These are phyloP conservation scores for Quiscalus mexicanus DNA, from an alignment of 2,113 vertebrate species.

Conservation along the genomic window DNA sequence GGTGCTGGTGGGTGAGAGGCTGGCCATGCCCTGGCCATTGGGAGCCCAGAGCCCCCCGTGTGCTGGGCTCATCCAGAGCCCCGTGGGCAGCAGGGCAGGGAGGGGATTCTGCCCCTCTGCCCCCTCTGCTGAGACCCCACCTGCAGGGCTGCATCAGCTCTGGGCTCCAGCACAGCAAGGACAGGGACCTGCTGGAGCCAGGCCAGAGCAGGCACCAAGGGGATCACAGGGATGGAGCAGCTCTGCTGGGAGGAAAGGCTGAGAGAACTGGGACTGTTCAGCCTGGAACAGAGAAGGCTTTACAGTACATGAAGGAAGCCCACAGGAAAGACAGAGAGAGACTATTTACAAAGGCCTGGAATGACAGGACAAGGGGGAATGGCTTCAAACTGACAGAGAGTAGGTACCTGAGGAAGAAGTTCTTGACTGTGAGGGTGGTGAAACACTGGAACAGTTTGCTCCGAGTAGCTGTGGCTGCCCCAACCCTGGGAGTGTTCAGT, in stretches of 20 bases:
- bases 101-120: background rate
- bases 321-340: fast-evolving
- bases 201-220: background rate
- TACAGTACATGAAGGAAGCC: fast-evolving
- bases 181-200: background rate
- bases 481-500: background rate
- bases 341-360: background rate
- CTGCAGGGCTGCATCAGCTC: background rate
- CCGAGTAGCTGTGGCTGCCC: background rate
- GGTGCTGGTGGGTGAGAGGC: background rate
- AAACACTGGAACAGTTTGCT: background rate
- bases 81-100: background rate
- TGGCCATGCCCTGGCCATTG: background rate
- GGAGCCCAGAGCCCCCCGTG: background rate
- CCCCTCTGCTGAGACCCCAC: background rate
- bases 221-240: background rate
- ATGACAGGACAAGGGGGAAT: fast-evolving
- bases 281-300: fast-evolving
- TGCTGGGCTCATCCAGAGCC: background rate
- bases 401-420: background rate
- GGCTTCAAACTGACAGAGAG: background rate
- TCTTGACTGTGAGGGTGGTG: fast-evolving
- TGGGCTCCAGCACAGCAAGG: background rate
- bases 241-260: background rate
- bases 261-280: fast-evolving